Evolutionary conservation across 2,113 vertebrate genomes (phyloP).

Genomic region (Rhinoptilus africanus): DNA sequence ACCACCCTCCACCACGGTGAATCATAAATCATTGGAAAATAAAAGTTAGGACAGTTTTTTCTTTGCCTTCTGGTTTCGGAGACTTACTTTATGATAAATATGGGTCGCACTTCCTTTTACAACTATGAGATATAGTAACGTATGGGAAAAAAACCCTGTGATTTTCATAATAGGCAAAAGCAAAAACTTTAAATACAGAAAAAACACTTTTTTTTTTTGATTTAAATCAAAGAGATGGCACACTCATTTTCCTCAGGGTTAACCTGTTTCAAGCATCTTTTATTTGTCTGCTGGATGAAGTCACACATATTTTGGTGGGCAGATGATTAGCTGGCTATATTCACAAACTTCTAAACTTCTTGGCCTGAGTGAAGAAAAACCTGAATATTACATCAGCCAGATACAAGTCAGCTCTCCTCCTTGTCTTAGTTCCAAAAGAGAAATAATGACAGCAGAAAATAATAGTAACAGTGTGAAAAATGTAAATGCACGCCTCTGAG

Average conservation of each 20-base stretch:
- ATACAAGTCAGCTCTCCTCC: background rate
- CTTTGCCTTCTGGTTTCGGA: background rate
- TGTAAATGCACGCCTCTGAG: background rate
- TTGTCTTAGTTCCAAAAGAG: background rate
- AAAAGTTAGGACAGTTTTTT: background rate
- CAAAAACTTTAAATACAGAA: background rate
- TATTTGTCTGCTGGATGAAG: background rate
- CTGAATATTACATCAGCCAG: background rate
- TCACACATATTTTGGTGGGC: background rate
- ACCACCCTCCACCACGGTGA: background rate
- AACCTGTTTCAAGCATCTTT: background rate
- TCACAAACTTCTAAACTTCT: background rate
- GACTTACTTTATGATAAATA: constrained; percentile 7
- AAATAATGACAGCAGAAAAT: background rate
- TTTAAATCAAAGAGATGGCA: constrained; percentile 4
- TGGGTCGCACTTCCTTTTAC: background rate
- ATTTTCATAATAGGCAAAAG: constrained; percentile 3
- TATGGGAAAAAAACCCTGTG: constrained; percentile 14
- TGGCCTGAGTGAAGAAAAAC: background rate
- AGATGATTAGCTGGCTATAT: background rate
- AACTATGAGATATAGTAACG: background rate
- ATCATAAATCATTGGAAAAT: background rate
- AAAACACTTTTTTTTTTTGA: constrained; percentile 3
- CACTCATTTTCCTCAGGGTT: background rate
- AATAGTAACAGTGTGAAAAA: background rate